Evolutionary conservation across 2,888 invertebrate species (phyloP).

Genomic region (Caenorhabditis sinica): DNA sequence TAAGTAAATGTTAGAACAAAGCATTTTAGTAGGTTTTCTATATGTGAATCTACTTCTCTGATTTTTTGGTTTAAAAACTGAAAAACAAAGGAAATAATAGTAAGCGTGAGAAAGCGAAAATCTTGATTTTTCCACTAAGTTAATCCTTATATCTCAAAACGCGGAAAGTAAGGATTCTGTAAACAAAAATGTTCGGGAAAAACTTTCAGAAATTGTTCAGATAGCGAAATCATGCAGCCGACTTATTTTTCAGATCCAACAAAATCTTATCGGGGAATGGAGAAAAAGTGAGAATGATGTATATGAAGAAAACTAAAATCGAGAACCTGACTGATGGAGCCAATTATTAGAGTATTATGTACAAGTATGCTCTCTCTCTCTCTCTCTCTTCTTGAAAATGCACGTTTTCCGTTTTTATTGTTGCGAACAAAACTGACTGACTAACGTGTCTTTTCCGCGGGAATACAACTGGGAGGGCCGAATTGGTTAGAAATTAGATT

Average conservation of each 20-base stretch:
- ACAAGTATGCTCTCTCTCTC: background rate
- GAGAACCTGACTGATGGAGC: slow-evolving; percentile 31
- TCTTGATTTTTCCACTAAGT: background rate
- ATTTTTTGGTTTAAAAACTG: background rate
- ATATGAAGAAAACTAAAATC: slow-evolving; percentile 11
- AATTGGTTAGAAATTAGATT: slow-evolving; percentile 64
- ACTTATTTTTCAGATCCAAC: background rate
- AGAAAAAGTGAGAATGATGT: background rate
- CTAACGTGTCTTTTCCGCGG: slow-evolving; percentile 38
- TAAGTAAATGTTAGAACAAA: too few relatives aligned
- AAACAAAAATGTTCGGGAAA: background rate
- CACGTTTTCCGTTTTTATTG: slow-evolving; percentile 17
- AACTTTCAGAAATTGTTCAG: background rate
- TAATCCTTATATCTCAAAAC: background rate
- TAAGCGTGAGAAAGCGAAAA: background rate
- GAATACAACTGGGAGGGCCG: slow-evolving; percentile 53
- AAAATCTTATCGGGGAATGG: background rate
- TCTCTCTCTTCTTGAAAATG: background rate
- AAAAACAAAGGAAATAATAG: background rate
- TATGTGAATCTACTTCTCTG: too few relatives aligned
- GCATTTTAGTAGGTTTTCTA: too few relatives aligned
- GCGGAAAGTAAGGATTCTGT: slow-evolving; percentile 8
- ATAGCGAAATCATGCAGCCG: background rate
- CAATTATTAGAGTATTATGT: slow-evolving; percentile 43
- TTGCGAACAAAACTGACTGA: slow-evolving; percentile 55